Percentiles rank a stretch among this genome's conserved stretches.
These are phyloP conservation scores for Melieria picta DNA, from an alignment of 2,888 invertebrate species.

Conservation along the genomic window DNA sequence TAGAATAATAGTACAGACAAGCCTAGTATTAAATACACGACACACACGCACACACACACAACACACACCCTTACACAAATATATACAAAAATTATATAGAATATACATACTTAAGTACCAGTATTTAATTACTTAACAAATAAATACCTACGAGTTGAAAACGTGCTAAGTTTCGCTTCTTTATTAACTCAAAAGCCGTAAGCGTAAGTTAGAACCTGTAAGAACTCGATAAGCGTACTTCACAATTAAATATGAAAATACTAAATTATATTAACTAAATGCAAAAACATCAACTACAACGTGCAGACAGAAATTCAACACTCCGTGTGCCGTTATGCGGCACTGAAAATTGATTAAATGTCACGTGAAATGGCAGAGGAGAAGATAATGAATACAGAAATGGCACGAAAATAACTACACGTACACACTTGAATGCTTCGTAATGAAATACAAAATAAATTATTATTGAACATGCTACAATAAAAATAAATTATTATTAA, in stretches of 20 bases:
- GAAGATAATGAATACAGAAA: neutral
- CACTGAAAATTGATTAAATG: neutral
- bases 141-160: neutral
- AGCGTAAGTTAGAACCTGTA: neutral
- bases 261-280: neutral
- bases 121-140: neutral
- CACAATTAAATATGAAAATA: neutral
- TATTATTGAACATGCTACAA: slow-evolving; percentile 38
- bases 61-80: neutral
- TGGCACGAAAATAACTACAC: neutral
- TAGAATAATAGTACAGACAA: neutral
- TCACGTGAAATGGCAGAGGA: neutral
- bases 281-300: neutral
- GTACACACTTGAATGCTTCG: slow-evolving; percentile 30
- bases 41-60: neutral
- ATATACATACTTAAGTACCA: neutral
- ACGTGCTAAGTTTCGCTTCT: neutral
- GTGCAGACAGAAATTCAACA: neutral
- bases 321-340: neutral
- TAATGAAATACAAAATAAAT: slow-evolving; percentile 27
- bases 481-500: slow-evolving; percentile 37
- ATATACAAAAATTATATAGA: neutral
- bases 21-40: neutral
- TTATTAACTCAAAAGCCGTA: neutral
- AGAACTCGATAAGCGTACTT: too few relatives aligned